Conservation (phyloP, 2,113 vertebrate genomes). For the Cynopterus brachyotis region DNA sequence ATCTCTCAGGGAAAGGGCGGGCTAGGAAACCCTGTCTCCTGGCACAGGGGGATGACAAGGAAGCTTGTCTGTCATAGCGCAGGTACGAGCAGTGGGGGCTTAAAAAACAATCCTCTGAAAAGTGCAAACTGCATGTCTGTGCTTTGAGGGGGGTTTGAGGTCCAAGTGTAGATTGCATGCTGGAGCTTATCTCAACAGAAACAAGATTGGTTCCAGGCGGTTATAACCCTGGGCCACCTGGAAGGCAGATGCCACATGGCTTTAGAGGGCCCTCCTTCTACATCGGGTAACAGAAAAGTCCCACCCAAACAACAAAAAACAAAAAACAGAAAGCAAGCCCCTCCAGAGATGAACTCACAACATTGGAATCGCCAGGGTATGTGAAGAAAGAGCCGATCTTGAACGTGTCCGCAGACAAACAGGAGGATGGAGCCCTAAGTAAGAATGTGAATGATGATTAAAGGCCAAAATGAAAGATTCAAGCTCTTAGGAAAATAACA, state of each 20-base stretch:
- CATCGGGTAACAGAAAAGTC: background rate
- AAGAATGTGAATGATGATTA: background rate
- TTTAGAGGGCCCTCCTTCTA: background rate
- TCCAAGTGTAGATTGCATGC: background rate
- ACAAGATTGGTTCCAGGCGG: background rate
- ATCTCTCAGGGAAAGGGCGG: background rate
- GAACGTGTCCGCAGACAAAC: accelerated
- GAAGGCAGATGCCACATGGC: background rate
- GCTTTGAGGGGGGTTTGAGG: background rate
- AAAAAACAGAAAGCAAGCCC: too few species aligned
- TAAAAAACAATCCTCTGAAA: background rate
- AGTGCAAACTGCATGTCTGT: background rate
- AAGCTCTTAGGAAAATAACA: background rate
- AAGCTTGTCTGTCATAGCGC: background rate
- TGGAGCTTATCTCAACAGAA: background rate
- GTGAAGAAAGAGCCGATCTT: background rate
- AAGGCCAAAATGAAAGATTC: background rate
- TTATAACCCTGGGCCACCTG: background rate
- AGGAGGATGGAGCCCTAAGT: accelerated
- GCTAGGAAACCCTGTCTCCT: background rate
- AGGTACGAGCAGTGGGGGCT: background rate
- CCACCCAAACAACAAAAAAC: background rate
- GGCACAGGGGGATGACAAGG: background rate
- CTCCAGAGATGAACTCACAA: background rate
- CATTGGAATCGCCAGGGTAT: accelerated